These are phyloP conservation scores for Phenganax marumi DNA, from an alignment of 92 coral and sea anemone species.

Conservation along the genomic window DNA sequence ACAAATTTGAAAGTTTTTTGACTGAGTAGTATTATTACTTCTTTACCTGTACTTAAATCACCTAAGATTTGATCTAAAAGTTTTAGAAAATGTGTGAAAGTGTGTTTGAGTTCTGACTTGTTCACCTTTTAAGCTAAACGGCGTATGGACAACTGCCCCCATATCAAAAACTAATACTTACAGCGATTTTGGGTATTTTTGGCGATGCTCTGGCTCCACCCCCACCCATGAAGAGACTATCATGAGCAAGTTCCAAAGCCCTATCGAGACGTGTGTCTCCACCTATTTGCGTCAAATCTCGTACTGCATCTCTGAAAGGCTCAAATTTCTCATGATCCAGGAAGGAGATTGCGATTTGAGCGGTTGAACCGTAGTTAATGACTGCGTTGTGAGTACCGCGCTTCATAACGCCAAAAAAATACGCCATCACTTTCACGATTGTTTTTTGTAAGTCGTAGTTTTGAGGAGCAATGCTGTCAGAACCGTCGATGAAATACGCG, in stretches of 20 bases:
- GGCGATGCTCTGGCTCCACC: neutral
- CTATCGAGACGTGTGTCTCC: slow-evolving; percentile 24
- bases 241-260: slow-evolving; percentile 35
- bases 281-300: neutral
- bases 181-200: slow-evolving; percentile 18
- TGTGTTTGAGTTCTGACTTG: too few relatives aligned
- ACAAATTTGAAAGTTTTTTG: too few relatives aligned
- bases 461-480: slow-evolving; percentile 13
- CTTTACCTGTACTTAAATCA: too few relatives aligned
- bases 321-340: slow-evolving; percentile 4
- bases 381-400: slow-evolving; percentile 34
- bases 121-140: too few relatives aligned
- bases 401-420: slow-evolving; percentile 39
- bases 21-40: too few relatives aligned
- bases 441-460: slow-evolving; percentile 29
- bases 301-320: slow-evolving; percentile 30
- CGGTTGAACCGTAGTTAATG: slow-evolving; percentile 1
- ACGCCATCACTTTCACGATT: slow-evolving; percentile 42
- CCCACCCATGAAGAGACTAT: slow-evolving; percentile 35
- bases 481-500: slow-evolving; percentile 38
- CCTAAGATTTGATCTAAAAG: too few relatives aligned
- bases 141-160: too few relatives aligned
- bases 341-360: slow-evolving; percentile 2
- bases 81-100: too few relatives aligned
- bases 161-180: neutral